Percentiles rank a stretch among this genome's conserved stretches.
Evolutionary conservation across 2,797 vertebrate species (phyloP).

Genomic region (Danio kyathit): DNA sequence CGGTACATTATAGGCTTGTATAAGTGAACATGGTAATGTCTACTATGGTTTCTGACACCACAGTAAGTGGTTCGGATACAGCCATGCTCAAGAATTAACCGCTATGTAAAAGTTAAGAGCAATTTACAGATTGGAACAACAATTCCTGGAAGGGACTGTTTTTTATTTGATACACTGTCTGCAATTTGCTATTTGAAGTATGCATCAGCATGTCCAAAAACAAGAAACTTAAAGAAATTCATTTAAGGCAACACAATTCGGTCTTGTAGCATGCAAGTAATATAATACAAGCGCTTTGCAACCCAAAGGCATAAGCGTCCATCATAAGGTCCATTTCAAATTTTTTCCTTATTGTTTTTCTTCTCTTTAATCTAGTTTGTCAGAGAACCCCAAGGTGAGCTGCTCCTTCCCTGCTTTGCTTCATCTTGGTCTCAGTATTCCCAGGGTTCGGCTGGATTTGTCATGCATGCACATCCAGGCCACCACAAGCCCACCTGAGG

Average conservation of each 20-base stretch:
- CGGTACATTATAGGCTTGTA: not conserved
- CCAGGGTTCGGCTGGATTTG: constrained; percentile 12
- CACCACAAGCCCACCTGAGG: not conserved
- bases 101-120: not conserved
- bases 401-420: not conserved
- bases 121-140: not conserved
- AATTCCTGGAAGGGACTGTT: not conserved
- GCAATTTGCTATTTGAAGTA: not conserved
- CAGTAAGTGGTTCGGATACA: not conserved
- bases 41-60: too few relatives aligned
- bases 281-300: not conserved
- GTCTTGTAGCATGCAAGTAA: not conserved
- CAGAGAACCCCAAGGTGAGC: constrained; percentile 14
- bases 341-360: not conserved
- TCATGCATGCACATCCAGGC: not conserved
- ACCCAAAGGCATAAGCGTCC: not conserved
- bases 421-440: constrained; percentile 1
- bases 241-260: not conserved
- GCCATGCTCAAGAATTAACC: not conserved
- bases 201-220: not conserved
- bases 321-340: not conserved
- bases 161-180: not conserved
- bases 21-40: too few relatives aligned
- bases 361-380: not conserved
- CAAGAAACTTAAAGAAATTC: not conserved